A percentile compares a stretch with the other conserved stretches of the same genome.
Conservation (phyloP, 2,113 vertebrate genomes). For the Silurus asotus region DNA sequence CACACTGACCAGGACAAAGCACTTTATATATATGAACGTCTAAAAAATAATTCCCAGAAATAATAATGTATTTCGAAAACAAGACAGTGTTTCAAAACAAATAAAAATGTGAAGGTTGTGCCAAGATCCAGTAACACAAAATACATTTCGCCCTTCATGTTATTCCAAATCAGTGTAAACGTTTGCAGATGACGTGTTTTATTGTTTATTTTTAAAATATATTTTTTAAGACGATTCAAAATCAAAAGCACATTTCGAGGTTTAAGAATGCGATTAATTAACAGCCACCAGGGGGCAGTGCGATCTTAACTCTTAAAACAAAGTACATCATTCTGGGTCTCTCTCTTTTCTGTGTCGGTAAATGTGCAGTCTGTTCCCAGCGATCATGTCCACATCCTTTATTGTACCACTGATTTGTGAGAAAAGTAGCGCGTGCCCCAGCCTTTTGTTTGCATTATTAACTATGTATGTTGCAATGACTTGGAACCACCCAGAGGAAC, state of each 20-base stretch:
- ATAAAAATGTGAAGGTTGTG: neutral
- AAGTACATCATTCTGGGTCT: neutral
- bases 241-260: neutral
- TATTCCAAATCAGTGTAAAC: neutral
- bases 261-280: neutral
- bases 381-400: neutral
- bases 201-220: no score
- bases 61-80: neutral
- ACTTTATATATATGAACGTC: neutral
- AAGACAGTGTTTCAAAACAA: neutral
- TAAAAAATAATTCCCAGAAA: neutral
- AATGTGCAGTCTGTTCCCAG: neutral
- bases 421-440: neutral
- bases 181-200: neutral
- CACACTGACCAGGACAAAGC: neutral
- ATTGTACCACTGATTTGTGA: neutral
- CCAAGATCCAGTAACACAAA: neutral
- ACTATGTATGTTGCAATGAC: conserved; percentile 1
- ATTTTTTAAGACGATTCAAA: neutral
- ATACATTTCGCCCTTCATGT: neutral
- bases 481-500: neutral
- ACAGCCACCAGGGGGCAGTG: conserved; percentile 42
- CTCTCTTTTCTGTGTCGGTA: neutral
- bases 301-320: neutral
- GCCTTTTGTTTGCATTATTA: neutral